Base-by-base conservation (phyloP, 2,113 vertebrate genomes). In the Litocranius walleri region DNA sequence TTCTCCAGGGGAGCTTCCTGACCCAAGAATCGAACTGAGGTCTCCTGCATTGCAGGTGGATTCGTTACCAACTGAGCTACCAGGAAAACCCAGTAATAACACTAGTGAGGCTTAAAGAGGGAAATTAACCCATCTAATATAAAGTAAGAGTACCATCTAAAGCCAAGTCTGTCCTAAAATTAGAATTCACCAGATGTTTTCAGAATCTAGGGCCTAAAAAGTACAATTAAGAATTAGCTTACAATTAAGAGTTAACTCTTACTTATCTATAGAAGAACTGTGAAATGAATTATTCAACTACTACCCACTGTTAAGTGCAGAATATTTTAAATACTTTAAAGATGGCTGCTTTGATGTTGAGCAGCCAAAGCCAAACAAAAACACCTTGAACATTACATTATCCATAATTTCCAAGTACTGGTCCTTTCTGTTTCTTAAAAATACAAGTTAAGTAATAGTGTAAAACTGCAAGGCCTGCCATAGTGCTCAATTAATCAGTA, bases 301-400 rank as follows among this genome's bases (percentile, higher is more conserved):
- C 5, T 59, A 77, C 23, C 30, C 56, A 96, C 27, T 92, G 61
- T n/a, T 21, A 96, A 71, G 17, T 10, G 48, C 6, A n/a, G 14
- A 89, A n/a, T 90, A 94, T 27, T 90, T 97, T 59, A 91, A 96
- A 94, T 80, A 85, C 7, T 52, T 95, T 87, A 77, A 95, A 90
- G 30, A 84, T 16, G 92, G 62, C 27, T 67, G 6, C 23, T 84
- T 92, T 29, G 80, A 86, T 30, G 89, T 3, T 64, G 81, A 94
- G 19, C 17, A 96, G 64, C 48, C 40, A 97, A 95, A 96, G 61
- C 43, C 81, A 92, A 97, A 62, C 17, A 87, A 50, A 96, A 95
- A 92, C 43, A 90, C 15, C 30, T 45, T 89, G 61, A 61, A 88
- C 19, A 80, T 93, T 48, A 86, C 29, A 74, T 93, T 48, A 92